These are phyloP conservation scores for Trichomycterus rosablanca DNA, from an alignment of 2,113 vertebrate species.

Conservation along the genomic window DNA sequence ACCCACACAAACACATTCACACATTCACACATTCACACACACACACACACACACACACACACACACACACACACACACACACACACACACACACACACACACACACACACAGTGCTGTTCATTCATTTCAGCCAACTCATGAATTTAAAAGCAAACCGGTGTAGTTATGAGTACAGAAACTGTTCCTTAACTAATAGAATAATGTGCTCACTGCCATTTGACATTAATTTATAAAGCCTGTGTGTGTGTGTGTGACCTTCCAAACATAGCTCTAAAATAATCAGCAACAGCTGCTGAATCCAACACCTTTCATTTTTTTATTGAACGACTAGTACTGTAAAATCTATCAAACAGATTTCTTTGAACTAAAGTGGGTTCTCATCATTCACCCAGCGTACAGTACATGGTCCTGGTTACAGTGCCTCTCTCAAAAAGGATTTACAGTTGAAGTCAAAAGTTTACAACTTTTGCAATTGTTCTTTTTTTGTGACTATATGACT, in stretches of 20 bases:
- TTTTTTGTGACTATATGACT: no score
- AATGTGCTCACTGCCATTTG: constrained; percentile 9
- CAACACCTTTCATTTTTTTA: background rate
- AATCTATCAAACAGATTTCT: no score
- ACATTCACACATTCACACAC: constrained; percentile 10
- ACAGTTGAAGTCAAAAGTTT: no score
- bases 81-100: constrained; percentile 16
- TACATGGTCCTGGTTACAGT: no score
- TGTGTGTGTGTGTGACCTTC: background rate
- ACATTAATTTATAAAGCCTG: constrained; percentile 5
- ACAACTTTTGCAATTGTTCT: no score
- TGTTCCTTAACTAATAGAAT: constrained; percentile 3
- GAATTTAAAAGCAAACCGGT: constrained; percentile 20
- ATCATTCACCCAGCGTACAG: no score
- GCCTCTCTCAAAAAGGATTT: no score
- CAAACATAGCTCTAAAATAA: constrained; percentile 1
- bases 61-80: background rate
- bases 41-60: constrained; percentile 7
- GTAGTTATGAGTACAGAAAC: background rate
- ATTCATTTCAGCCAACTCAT: constrained; percentile 17
- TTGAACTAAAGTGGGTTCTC: no score
- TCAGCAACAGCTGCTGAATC: background rate
- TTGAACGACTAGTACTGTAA: background rate
- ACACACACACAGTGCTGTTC: constrained; percentile 10
- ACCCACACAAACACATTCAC: constrained; percentile 3